Evolutionary conservation across 2,113 vertebrate species (phyloP).

Genomic region (Phalacrocorax brasilianus): DNA sequence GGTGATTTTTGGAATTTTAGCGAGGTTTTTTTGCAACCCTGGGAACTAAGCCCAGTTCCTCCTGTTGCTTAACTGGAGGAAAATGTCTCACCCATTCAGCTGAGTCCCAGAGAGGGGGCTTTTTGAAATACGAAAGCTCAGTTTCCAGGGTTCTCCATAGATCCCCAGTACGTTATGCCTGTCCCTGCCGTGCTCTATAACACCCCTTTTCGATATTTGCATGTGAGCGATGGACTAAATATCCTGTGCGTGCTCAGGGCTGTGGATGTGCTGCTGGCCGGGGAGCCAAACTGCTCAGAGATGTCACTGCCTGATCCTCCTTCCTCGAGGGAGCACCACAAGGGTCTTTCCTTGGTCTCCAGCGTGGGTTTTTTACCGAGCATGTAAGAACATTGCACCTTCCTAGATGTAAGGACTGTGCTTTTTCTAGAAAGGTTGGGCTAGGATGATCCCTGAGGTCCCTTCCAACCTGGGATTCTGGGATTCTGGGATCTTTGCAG

Average conservation of each 20-base stretch:
- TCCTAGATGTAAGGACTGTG: too few species aligned
- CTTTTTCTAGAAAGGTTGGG: too few species aligned
- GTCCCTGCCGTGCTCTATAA: neutral
- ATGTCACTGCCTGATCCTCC: neutral
- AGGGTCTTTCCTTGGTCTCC: neutral
- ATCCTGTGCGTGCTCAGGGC: neutral
- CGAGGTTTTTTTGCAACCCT: neutral
- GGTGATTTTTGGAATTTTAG: neutral
- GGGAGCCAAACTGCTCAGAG: neutral
- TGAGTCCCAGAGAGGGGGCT: rapidly evolving
- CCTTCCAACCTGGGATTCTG: too few species aligned
- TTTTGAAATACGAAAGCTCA: neutral
- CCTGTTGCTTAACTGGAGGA: neutral
- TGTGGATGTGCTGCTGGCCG: too few species aligned
- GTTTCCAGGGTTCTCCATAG: neutral
- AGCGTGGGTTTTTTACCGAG: neutral
- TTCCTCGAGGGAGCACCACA: neutral
- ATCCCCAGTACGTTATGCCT: too few species aligned
- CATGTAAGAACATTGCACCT: neutral
- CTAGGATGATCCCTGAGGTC: too few species aligned
- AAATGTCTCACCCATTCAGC: neutral
- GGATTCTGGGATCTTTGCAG: neutral
- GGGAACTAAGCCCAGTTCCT: neutral
- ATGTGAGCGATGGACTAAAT: neutral
- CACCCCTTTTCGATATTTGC: neutral